Conservation (phyloP, 1,140 invertebrate genomes). For the Drosophila lini region DNA sequence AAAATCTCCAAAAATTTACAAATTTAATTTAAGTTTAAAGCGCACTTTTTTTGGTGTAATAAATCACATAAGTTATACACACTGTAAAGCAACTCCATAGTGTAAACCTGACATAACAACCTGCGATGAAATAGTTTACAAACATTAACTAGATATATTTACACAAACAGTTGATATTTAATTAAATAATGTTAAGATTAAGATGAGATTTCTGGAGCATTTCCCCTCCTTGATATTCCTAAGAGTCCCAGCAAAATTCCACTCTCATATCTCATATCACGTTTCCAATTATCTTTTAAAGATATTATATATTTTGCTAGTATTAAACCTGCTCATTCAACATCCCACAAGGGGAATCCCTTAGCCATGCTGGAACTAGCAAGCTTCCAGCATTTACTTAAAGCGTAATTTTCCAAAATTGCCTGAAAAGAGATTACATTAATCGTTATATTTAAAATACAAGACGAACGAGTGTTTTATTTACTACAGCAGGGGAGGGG, state of each 20-base stretch:
- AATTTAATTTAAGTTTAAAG: slow-evolving; percentile 15
- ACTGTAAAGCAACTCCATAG: slow-evolving; percentile 10
- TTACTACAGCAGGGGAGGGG: neutral
- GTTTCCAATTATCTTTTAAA: slow-evolving; percentile 46
- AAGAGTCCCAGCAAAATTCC: slow-evolving; percentile 1
- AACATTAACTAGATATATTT: slow-evolving; percentile 3
- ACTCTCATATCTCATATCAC: slow-evolving; percentile 14
- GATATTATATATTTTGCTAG: slow-evolving; percentile 67
- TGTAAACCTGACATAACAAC: slow-evolving; percentile 9
- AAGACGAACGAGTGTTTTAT: neutral
- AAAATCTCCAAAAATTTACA: neutral
- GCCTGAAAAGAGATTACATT: slow-evolving; percentile 75
- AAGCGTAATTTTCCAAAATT: slow-evolving; percentile 37
- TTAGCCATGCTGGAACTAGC: slow-evolving; percentile 11
- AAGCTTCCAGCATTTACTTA: slow-evolving; percentile 12
- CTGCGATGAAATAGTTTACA: slow-evolving; percentile 9
- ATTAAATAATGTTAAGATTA: slow-evolving; percentile 12
- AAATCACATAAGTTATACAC: neutral
- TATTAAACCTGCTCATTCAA: slow-evolving; percentile 52
- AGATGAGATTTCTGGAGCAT: slow-evolving; percentile 15
- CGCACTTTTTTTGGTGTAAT: neutral
- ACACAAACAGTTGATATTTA: slow-evolving; percentile 16
- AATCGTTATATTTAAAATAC: slow-evolving; percentile 63
- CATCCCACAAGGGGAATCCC: slow-evolving; percentile 36
- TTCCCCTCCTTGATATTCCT: neutral